A percentile compares a stretch with the other conserved stretches of the same genome.
phyloP scores from a whole-genome alignment of 2,888 invertebrate species.

The Bombylius discolor region DNA sequence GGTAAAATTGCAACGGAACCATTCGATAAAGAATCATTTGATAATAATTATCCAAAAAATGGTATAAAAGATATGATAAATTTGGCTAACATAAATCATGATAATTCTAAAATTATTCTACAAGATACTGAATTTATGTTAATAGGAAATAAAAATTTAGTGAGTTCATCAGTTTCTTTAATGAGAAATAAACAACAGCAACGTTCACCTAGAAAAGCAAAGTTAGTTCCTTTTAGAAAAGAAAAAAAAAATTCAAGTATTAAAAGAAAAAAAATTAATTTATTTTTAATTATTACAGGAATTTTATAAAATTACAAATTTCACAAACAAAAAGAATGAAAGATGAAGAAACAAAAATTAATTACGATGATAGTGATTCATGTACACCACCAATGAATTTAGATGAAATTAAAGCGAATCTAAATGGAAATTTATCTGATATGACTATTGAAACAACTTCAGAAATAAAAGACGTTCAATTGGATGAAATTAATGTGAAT shows the following conservation, averaged over 20 bases:
- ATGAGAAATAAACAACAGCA: not conserved
- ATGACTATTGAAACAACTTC: too few relatives aligned
- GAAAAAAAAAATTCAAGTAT: too few relatives aligned
- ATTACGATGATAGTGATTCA: conserved; percentile 7
- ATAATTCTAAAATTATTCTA: not conserved
- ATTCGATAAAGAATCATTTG: not conserved
- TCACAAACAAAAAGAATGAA: not conserved
- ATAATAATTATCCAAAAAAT: not conserved
- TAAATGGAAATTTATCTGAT: too few relatives aligned
- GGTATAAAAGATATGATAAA: not conserved
- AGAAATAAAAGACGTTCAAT: too few relatives aligned
- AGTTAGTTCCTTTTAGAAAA: not conserved
- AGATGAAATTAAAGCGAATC: not conserved
- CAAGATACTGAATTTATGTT: too few relatives aligned
- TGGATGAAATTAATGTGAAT: too few relatives aligned
- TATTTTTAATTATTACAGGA: not conserved
- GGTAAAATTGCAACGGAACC: conserved; percentile 3
- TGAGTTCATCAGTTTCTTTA: not conserved
- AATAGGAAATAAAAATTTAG: too few relatives aligned
- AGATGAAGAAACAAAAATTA: not conserved
- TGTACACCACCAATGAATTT: not conserved
- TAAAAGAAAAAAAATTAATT: not conserved
- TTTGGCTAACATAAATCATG: not conserved
- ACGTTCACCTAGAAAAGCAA: not conserved
- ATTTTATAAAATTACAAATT: not conserved